phyloP scores from a whole-genome alignment of 2,797 vertebrate species.

The Sphaeramia orbicularis region DNA sequence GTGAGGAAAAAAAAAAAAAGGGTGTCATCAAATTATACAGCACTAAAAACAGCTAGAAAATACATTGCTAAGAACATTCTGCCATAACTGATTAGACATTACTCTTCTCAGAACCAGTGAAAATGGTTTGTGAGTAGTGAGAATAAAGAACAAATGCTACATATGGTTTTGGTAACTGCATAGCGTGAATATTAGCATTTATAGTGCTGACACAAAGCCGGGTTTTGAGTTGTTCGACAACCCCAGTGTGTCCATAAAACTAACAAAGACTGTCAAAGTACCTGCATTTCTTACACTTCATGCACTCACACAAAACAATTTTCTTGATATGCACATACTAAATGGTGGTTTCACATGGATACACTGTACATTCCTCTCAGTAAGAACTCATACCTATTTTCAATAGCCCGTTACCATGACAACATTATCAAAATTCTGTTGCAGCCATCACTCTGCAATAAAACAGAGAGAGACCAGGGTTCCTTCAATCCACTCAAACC shows the following conservation, averaged over 20 bases:
- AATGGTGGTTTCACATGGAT: conserved; percentile 20
- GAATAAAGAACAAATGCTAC: conserved; percentile 42
- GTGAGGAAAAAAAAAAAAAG: too few species aligned
- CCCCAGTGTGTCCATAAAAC: conserved; percentile 17
- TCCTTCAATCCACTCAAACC: conserved; percentile 26
- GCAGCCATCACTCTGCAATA: conserved; percentile 33
- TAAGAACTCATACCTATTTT: conserved; percentile 44
- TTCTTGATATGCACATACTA: conserved; percentile 13
- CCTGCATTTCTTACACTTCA: conserved; percentile 27
- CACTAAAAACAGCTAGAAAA: too few species aligned
- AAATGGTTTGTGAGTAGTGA: conserved; percentile 26
- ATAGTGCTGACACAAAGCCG: conserved; percentile 21
- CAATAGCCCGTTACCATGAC: conserved; percentile 57
- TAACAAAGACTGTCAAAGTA: not conserved
- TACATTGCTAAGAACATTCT: too few species aligned
- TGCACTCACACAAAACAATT: conserved; percentile 18
- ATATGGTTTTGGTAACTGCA: conserved; percentile 2
- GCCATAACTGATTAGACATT: conserved; percentile 36
- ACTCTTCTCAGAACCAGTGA: conserved; percentile 37
- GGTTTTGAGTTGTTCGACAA: not conserved
- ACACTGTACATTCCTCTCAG: conserved; percentile 26
- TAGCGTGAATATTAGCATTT: conserved; percentile 12
- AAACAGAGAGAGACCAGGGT: conserved; percentile 18
- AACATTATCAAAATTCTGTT: conserved; percentile 52
- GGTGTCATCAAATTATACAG: too few species aligned